phyloP scores from a whole-genome alignment of 2,888 invertebrate species.

The Chrysina gloriosa region DNA sequence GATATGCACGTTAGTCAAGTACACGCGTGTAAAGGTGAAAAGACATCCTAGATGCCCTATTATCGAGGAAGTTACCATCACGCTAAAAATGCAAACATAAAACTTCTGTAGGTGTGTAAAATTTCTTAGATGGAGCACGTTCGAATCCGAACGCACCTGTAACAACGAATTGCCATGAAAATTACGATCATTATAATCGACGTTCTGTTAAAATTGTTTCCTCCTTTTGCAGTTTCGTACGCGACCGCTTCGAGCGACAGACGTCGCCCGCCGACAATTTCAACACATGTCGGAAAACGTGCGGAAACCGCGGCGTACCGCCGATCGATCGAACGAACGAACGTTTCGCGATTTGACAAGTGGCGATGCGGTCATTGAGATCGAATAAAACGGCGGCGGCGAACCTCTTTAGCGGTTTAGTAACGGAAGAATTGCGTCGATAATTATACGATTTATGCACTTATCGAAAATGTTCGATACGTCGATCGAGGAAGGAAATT shows the following conservation, averaged over 20 bases:
- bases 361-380: background rate
- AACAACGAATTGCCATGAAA: slow-evolving; percentile 2
- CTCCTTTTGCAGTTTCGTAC: background rate
- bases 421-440: background rate
- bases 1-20: too few relatives aligned
- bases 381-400: too few relatives aligned
- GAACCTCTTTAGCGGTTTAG: too few relatives aligned
- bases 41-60: too few relatives aligned
- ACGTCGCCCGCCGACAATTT: slow-evolving; percentile 14
- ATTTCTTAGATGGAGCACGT: too few relatives aligned
- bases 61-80: too few relatives aligned
- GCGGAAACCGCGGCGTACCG: background rate
- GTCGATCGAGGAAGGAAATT: too few relatives aligned
- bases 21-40: too few relatives aligned
- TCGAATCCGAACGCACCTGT: too few relatives aligned
- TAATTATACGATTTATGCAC: background rate
- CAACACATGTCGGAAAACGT: background rate
- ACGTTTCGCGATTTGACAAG: background rate
- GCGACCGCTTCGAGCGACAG: slow-evolving; percentile 26
- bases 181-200: background rate
- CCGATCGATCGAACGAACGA: background rate
- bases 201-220: background rate
- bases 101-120: too few relatives aligned
- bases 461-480: too few relatives aligned
- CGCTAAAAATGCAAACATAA: too few relatives aligned